A percentile compares a stretch with the other conserved stretches of the same genome.
These are phyloP conservation scores for Neoaliturus tenellus DNA, from an alignment of 2,888 invertebrate species.

Conservation along the genomic window DNA sequence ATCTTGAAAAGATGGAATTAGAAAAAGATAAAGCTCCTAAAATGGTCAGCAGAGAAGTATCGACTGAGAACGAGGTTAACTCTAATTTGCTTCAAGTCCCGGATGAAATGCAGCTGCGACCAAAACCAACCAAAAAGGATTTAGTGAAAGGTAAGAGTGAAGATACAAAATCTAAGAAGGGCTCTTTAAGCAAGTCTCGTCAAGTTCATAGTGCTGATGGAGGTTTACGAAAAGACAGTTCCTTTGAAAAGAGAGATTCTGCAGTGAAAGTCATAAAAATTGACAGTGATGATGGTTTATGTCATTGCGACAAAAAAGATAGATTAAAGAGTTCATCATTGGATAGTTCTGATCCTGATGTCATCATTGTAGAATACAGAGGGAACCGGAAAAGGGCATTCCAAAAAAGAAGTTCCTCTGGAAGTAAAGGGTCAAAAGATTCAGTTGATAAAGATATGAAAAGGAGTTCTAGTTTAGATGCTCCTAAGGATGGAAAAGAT, in stretches of 20 bases:
- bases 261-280: slow-evolving; percentile 68
- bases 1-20: slow-evolving; percentile 10
- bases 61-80: slow-evolving; percentile 23
- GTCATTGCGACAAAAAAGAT: slow-evolving; percentile 64
- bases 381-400: slow-evolving; percentile 65
- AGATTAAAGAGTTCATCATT: slow-evolving; percentile 62
- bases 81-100: slow-evolving; percentile 41
- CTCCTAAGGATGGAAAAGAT: slow-evolving; percentile 56
- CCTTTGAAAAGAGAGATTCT: slow-evolving; percentile 63
- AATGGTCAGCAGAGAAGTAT: neutral
- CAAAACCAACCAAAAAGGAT: slow-evolving; percentile 60
- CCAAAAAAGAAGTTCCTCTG: slow-evolving; percentile 65
- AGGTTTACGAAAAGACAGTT: slow-evolving; percentile 62
- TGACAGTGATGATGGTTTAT: slow-evolving; percentile 64
- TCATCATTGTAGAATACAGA: slow-evolving; percentile 67
- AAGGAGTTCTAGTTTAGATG: slow-evolving; percentile 60
- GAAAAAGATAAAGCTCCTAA: slow-evolving; percentile 43
- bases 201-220: slow-evolving; percentile 67
- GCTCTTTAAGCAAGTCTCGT: slow-evolving; percentile 61
- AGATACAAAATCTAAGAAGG: slow-evolving; percentile 63
- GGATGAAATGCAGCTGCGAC: slow-evolving; percentile 20
- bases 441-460: slow-evolving; percentile 60
- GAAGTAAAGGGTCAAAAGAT: slow-evolving; percentile 60
- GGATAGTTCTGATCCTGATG: slow-evolving; percentile 65
- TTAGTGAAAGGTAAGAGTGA: slow-evolving; percentile 64